Conservation (phyloP, 2,888 invertebrate species). For the Steinernema scapterisci region DNA sequence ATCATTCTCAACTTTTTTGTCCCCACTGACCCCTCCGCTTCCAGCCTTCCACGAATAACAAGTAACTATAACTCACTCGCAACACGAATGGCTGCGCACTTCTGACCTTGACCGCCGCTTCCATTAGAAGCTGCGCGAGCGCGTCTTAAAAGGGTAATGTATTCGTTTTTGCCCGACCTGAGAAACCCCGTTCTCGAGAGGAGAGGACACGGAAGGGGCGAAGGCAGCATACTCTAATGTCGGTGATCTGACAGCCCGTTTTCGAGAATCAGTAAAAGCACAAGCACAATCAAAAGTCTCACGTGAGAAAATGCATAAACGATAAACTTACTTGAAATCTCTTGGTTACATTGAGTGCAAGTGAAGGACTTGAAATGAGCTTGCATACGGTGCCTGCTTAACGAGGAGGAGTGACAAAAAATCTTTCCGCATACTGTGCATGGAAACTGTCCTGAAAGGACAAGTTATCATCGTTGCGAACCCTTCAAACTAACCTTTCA, state of each 20-base stretch:
- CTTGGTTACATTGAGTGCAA: constrained; percentile 66
- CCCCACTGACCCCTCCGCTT: neutral
- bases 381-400: constrained; percentile 67
- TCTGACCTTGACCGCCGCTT: constrained; percentile 32
- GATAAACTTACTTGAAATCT: constrained; percentile 65
- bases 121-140: constrained; percentile 24
- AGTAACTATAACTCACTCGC: constrained; percentile 22
- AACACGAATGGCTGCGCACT: constrained; percentile 19
- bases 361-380: constrained; percentile 67
- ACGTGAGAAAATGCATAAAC: no score
- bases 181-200: neutral
- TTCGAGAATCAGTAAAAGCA: no score
- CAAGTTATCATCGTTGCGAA: neutral
- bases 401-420: constrained; percentile 67
- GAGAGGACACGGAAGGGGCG: no score
- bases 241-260: neutral
- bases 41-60: neutral
- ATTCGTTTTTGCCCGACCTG: constrained; percentile 30
- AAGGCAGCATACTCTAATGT: constrained; percentile 5
- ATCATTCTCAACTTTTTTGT: neutral
- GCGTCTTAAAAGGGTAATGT: constrained; percentile 33
- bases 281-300: no score
- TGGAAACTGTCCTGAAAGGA: constrained; percentile 60
- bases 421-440: constrained; percentile 66
- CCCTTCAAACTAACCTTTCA: constrained; percentile 60